Conservation (phyloP, 2,888 invertebrate genomes). For the Lydus trimaculatus region DNA sequence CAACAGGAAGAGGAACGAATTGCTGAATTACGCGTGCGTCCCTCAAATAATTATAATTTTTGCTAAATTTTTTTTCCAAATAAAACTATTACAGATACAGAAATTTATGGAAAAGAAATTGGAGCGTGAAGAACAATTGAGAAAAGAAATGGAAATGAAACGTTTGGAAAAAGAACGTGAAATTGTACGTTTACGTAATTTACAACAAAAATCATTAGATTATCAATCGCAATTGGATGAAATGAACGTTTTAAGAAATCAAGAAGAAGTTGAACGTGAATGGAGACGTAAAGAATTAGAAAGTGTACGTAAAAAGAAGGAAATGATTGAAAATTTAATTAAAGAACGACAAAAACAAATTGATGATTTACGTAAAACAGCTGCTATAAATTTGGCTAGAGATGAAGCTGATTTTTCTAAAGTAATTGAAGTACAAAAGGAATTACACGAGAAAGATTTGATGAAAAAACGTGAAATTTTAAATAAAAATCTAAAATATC, state of each 20-base stretch:
- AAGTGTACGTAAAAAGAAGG: slow-evolving; percentile 66
- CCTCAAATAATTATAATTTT: no score
- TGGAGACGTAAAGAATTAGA: slow-evolving; percentile 72
- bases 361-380: slow-evolving; percentile 65
- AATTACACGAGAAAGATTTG: slow-evolving; percentile 50
- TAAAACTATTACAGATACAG: slow-evolving; percentile 57
- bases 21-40: slow-evolving; percentile 66
- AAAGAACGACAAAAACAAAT: slow-evolving; percentile 62
- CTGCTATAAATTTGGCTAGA: slow-evolving; percentile 72
- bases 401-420: slow-evolving; percentile 61
- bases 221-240: slow-evolving; percentile 61
- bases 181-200: slow-evolving; percentile 61
- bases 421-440: slow-evolving; percentile 63
- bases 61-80: neutral
- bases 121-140: slow-evolving; percentile 66
- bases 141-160: slow-evolving; percentile 63
- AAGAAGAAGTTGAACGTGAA: slow-evolving; percentile 70
- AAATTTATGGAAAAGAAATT: slow-evolving; percentile 70
- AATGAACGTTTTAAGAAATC: slow-evolving; percentile 62
- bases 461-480: slow-evolving; percentile 58
- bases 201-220: slow-evolving; percentile 66
- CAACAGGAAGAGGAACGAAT: slow-evolving; percentile 73
- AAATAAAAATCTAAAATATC: slow-evolving; percentile 64
- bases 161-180: slow-evolving; percentile 71
- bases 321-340: slow-evolving; percentile 62